Base-by-base conservation (phyloP, 1,140 invertebrate species). In the Zaprionus camerounensis region DNA sequence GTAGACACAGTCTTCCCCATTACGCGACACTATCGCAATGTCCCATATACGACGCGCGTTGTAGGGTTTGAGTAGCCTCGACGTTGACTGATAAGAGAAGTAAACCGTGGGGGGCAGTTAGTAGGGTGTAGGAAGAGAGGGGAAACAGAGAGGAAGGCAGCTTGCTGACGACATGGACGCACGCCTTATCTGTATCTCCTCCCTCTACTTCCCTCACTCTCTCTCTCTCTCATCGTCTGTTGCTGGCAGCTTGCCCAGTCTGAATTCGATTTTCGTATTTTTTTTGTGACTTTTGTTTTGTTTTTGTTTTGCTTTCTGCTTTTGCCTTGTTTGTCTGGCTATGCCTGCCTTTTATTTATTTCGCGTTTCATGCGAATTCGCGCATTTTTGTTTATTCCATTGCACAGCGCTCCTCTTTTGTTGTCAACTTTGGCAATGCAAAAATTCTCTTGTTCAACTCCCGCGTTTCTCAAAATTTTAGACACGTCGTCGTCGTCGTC, bases 321-420 rank as follows among this genome's bases (percentile, higher is more conserved):
- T 34, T 36, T 66, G 41, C 46, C 41, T 59, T 70, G 58, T 55
- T 51, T 24, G 58, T 72, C 49, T 44, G 44, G 28, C 51, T n/a
- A 17, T 38, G 58, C 49, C 24, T 57, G 28, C 67, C 71, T 85
- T 71, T 71, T 86, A 69, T 83, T 83, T 86, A 78, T 84, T 86
- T 82, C 68, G 31, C 31, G 53, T 87, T 82, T 79, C 71, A 68
- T 74, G 84, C 80, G 85, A 83, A 88, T 77, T 38, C 70, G 31
- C 9, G 31, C 31, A 88, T 71, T 80, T 73, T 77, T 90, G 81
- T 90, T 88, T 90, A 80, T 88, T 88, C 85, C 58, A 79, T 71
- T 70, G 64, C 68, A 38, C 44, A 28, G 53, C 67, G 58, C 58
- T 24, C 46, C 28, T 20, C 44, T 38, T 51, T 28, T 63, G 11